These are phyloP conservation scores for Oreochromis spilurus DNA, from an alignment of 2,113 vertebrate genomes.

Conservation along the genomic window DNA sequence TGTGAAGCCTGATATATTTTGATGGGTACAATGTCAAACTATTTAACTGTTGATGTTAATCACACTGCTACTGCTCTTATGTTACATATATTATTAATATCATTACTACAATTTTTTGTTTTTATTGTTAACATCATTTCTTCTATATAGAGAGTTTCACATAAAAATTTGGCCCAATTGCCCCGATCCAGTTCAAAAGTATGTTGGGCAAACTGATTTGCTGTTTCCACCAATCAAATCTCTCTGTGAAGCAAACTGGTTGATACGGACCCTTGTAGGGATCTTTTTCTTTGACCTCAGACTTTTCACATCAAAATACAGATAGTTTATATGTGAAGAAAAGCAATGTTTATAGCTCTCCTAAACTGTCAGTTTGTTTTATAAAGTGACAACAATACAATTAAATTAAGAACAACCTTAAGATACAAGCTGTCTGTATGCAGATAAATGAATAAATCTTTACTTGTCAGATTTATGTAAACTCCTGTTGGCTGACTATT, in stretches of 20 bases:
- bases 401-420: neutral
- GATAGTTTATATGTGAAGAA: neutral
- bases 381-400: neutral
- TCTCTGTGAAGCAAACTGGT: neutral
- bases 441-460: neutral
- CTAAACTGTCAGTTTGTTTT: neutral
- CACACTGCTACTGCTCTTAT: neutral
- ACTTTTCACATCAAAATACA: neutral
- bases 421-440: neutral
- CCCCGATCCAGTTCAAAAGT: neutral
- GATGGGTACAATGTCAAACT: neutral
- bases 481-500: neutral
- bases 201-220: neutral
- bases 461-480: neutral
- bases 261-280: neutral
- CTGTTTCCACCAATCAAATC: neutral
- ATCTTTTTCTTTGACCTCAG: neutral
- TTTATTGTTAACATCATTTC: neutral
- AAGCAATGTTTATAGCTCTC: neutral
- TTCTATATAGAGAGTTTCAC: neutral
- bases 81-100: neutral
- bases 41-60: neutral
- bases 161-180: neutral
- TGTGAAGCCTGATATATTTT: neutral
- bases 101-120: neutral